These are phyloP conservation scores for Paedocypris micromegethes DNA, from an alignment of 2,797 vertebrate genomes.

Conservation along the genomic window DNA sequence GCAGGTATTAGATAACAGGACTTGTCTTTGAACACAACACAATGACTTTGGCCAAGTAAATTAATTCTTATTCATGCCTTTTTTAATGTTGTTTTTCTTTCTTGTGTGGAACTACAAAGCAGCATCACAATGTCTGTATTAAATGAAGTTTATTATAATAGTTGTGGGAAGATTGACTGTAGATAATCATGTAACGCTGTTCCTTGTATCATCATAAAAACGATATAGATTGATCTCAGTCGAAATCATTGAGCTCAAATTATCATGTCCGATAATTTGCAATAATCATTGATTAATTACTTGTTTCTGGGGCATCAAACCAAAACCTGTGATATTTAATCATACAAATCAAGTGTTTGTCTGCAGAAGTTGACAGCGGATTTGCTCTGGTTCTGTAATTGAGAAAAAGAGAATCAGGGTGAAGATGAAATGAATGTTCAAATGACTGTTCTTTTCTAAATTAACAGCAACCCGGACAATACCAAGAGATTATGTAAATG, in stretches of 20 bases:
- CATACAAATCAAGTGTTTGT: slow-evolving; percentile 24
- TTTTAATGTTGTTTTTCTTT: too few relatives aligned
- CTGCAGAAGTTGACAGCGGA: slow-evolving; percentile 31
- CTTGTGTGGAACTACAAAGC: too few relatives aligned
- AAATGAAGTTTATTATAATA: too few relatives aligned
- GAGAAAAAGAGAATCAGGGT: slow-evolving; percentile 35
- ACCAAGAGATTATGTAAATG: slow-evolving; percentile 30
- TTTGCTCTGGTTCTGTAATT: slow-evolving; percentile 52
- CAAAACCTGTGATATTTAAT: slow-evolving; percentile 50
- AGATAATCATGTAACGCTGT: too few relatives aligned
- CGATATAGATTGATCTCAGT: background rate
- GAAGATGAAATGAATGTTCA: slow-evolving; percentile 23
- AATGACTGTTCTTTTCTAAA: slow-evolving; percentile 5
- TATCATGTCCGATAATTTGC: slow-evolving; percentile 24
- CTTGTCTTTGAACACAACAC: too few relatives aligned
- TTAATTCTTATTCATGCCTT: too few relatives aligned
- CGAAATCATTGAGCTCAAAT: slow-evolving; percentile 27
- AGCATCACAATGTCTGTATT: too few relatives aligned
- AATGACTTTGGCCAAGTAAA: too few relatives aligned
- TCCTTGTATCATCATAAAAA: too few relatives aligned
- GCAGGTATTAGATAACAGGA: too few relatives aligned
- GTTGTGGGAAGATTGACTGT: too few relatives aligned
- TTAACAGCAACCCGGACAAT: slow-evolving; percentile 1
- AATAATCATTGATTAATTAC: slow-evolving; percentile 50
- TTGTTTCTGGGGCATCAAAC: slow-evolving; percentile 43